Conservation (phyloP, 2,797 vertebrate species). For the Poeciliopsis gracilis region DNA sequence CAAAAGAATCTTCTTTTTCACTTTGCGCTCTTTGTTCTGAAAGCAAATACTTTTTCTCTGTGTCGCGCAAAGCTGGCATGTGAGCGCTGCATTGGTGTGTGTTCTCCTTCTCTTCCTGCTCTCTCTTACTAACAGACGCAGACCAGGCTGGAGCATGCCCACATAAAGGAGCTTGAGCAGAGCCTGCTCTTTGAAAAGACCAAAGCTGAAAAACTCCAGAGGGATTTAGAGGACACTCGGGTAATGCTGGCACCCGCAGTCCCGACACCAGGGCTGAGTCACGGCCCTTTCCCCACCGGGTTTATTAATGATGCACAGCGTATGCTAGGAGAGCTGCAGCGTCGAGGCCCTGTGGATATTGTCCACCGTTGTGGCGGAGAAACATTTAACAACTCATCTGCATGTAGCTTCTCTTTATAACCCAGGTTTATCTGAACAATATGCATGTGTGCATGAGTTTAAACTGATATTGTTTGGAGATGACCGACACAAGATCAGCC, state of each 20-base stretch:
- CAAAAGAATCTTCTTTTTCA: constrained; percentile 17
- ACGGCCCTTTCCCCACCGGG: constrained; percentile 9
- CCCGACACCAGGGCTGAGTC: constrained; percentile 30
- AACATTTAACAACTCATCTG: constrained; percentile 32
- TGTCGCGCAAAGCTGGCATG: constrained; percentile 91
- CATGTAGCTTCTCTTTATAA: constrained; percentile 27
- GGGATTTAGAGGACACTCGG: constrained; percentile 99
- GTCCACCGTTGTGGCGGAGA: background rate
- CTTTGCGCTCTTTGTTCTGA: constrained; percentile 32
- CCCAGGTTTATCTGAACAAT: constrained; percentile 24
- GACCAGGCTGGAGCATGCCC: constrained; percentile 99
- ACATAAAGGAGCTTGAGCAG: constrained; percentile 99
- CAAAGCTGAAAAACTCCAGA: constrained; percentile 99
- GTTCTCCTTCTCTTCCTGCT: constrained; percentile 98
- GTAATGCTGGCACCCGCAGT: constrained; percentile 75
- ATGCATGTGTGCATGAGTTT: constrained; percentile 40
- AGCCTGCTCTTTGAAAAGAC: constrained; percentile 99
- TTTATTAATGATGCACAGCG: constrained; percentile 29
- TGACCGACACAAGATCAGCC: constrained; percentile 5
- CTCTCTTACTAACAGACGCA: constrained; percentile 99
- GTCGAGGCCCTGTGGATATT: constrained; percentile 8
- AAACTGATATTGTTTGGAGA: constrained; percentile 26
- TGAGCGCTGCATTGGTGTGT: constrained; percentile 99
- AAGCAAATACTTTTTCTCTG: constrained; percentile 63
- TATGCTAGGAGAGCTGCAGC: constrained; percentile 14